Percentiles rank a stretch among this genome's conserved stretches.
Conservation (phyloP, 2,888 invertebrate species). For the Drosophila lutescens region DNA sequence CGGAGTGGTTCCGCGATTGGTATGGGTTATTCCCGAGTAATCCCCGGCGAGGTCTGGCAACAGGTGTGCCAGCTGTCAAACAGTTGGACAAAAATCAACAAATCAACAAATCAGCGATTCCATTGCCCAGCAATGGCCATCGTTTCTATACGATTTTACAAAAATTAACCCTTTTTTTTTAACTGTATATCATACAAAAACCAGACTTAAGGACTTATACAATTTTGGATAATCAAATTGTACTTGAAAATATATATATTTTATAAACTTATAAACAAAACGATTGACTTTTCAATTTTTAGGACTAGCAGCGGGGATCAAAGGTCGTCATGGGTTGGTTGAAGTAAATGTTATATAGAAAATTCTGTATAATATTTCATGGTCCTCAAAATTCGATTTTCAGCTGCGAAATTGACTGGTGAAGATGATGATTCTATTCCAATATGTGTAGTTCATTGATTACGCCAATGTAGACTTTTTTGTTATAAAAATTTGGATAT, state of each 20-base stretch:
- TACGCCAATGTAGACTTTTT: too few species aligned
- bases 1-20: conserved; percentile 39
- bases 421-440: too few species aligned
- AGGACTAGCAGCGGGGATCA: neutral
- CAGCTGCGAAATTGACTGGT: too few species aligned
- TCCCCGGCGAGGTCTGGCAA: conserved; percentile 54
- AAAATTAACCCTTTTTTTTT: neutral
- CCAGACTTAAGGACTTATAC: conserved; percentile 9
- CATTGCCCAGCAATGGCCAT: conserved; percentile 41
- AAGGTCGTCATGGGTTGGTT: neutral
- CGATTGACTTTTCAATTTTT: conserved; percentile 14
- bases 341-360: too few species aligned
- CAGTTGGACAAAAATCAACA: conserved; percentile 21
- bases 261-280: neutral
- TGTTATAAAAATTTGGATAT: too few species aligned
- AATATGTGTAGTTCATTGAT: too few species aligned
- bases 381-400: too few species aligned
- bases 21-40: too few species aligned
- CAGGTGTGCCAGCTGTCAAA: conserved; percentile 66
- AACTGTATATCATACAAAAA: conserved; percentile 16
- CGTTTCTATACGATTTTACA: conserved; percentile 10
- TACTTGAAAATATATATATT: conserved; percentile 22
- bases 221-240: conserved; percentile 23
- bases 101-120: neutral
- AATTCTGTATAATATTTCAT: too few species aligned